phyloP scores from a whole-genome alignment of 2,797 vertebrate species.

The Eptatretus atami region DNA sequence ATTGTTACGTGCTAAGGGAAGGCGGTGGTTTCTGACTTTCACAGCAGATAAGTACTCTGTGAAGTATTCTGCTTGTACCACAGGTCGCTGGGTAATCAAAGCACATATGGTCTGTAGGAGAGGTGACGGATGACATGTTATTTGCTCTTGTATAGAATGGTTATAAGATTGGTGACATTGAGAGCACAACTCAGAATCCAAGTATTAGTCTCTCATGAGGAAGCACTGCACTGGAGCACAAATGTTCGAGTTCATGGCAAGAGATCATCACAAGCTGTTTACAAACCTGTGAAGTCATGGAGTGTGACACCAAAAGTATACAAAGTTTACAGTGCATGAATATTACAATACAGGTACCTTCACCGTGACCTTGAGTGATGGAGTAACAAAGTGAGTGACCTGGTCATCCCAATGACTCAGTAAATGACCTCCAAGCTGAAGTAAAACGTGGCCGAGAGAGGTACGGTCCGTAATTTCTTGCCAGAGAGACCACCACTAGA shows the following conservation, averaged over 20 bases:
- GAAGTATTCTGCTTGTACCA: conserved; percentile 60
- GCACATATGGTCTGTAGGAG: conserved; percentile 52
- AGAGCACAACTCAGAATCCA: no score
- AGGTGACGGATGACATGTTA: background rate
- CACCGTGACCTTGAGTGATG: conserved; percentile 56
- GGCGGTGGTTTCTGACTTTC: conserved; percentile 25
- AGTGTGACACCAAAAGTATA: no score
- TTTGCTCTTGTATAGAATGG: no score
- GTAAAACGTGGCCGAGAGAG: conserved; percentile 22
- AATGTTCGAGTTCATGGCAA: no score
- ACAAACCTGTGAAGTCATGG: no score
- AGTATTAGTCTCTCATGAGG: no score
- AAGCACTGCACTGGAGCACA: no score
- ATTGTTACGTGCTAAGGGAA: conserved; percentile 25
- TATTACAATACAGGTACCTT: conserved; percentile 24
- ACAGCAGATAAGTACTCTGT: conserved; percentile 26
- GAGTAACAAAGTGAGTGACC: conserved; percentile 62
- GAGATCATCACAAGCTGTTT: no score
- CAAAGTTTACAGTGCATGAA: no score
- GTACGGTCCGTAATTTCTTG: conserved; percentile 32
- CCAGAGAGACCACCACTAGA: conserved; percentile 59
- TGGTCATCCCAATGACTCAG: conserved; percentile 39
- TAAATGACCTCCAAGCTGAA: conserved; percentile 30
- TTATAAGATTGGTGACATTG: no score
- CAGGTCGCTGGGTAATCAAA: conserved; percentile 41